Percentiles rank a stretch among this genome's conserved stretches.
These are phyloP conservation scores for Brachyhypopomus gauderio DNA, from an alignment of 2,113 vertebrate genomes.

Conservation along the genomic window DNA sequence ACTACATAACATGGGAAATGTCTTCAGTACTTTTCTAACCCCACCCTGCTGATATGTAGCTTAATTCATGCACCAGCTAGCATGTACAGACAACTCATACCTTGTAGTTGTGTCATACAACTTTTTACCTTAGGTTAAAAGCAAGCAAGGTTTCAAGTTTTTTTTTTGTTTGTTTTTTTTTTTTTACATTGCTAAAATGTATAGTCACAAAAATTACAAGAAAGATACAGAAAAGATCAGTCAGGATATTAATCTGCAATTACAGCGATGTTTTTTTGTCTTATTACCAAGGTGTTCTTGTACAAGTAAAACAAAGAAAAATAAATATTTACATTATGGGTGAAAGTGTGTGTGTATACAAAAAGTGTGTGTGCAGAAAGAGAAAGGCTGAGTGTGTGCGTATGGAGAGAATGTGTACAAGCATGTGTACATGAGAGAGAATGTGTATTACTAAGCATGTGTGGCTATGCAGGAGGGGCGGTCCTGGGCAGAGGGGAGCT, in stretches of 20 bases:
- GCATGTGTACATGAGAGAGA: neutral
- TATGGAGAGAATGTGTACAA: too few relatives aligned
- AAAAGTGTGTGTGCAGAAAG: slow-evolving; percentile 31
- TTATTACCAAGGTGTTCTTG: slow-evolving; percentile 53
- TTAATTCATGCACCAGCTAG: neutral
- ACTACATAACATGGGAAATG: neutral
- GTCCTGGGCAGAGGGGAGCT: slow-evolving; percentile 69
- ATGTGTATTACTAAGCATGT: slow-evolving; percentile 49
- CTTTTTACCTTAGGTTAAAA: neutral
- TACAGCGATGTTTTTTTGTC: neutral
- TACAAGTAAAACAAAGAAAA: slow-evolving; percentile 58
- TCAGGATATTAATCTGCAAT: slow-evolving; percentile 27
- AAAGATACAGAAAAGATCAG: neutral
- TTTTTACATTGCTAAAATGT: neutral
- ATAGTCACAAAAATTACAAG: neutral
- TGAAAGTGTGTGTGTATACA: neutral
- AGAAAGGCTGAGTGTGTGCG: neutral
- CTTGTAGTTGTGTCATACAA: neutral
- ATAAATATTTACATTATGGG: slow-evolving; percentile 64
- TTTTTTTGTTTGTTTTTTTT: too few relatives aligned
- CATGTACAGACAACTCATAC: neutral
- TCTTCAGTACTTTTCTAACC: neutral
- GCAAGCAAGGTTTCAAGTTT: neutral
- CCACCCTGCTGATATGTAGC: neutral
- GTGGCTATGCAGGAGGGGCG: slow-evolving; percentile 49